These are phyloP conservation scores for Anoncus sp. DNA, from an alignment of 2,888 invertebrate species.

Conservation along the genomic window DNA sequence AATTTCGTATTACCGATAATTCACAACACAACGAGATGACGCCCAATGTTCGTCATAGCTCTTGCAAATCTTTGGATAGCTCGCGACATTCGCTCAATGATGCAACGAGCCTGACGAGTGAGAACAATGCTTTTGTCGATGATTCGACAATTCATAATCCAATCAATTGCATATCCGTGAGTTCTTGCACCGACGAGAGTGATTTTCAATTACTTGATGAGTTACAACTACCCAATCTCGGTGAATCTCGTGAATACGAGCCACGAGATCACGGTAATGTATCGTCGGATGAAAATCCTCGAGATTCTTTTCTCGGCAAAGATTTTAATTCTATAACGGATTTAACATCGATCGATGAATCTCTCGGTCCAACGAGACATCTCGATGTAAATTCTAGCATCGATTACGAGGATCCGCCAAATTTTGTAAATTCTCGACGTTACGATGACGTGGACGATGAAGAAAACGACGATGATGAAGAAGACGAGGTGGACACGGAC, in stretches of 20 bases:
- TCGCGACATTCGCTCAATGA: slow-evolving; percentile 70
- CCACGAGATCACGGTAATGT: slow-evolving; percentile 24
- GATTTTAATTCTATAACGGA: slow-evolving; percentile 73
- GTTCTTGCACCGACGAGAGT: slow-evolving; percentile 61
- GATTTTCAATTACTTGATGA: slow-evolving; percentile 63
- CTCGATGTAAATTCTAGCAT: slow-evolving; percentile 66
- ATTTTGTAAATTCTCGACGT: slow-evolving; percentile 62
- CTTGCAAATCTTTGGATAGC: slow-evolving; percentile 67
- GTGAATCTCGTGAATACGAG: slow-evolving; percentile 24
- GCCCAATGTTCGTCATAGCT: slow-evolving; percentile 65
- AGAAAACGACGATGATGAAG: too few relatives aligned
- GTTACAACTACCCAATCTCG: slow-evolving; percentile 55
- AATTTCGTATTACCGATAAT: slow-evolving; percentile 70
- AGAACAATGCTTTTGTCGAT: slow-evolving; percentile 58
- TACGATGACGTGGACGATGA: slow-evolving; percentile 57
- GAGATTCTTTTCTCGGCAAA: slow-evolving; percentile 61
- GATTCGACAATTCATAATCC: slow-evolving; percentile 61
- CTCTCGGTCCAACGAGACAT: slow-evolving; percentile 65
- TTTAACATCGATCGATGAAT: slow-evolving; percentile 68
- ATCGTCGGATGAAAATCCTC: slow-evolving; percentile 49
- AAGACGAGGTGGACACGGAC: slow-evolving; percentile 56
- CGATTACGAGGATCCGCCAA: slow-evolving; percentile 63
- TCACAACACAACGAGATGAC: slow-evolving; percentile 70
- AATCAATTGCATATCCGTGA: slow-evolving; percentile 62
- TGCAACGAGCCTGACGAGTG: slow-evolving; percentile 69